phyloP scores from a whole-genome alignment of 1,140 invertebrate genomes.

The Pachypsylla venusta region DNA sequence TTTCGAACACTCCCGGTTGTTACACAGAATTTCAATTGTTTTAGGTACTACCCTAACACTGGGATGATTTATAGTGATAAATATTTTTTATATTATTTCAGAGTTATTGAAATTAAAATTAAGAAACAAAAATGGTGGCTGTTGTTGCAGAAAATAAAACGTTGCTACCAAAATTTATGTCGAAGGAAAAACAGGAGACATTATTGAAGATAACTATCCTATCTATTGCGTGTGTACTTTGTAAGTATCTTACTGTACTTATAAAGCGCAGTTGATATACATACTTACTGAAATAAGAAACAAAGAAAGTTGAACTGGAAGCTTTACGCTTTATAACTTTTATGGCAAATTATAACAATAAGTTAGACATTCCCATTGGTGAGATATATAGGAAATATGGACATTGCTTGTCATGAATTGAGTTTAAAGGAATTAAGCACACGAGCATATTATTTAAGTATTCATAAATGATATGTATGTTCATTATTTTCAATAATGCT shows the following conservation, averaged over 20 bases:
- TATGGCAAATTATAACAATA: neutral
- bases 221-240: constrained; percentile 78
- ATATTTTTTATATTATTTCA: neutral
- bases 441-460: too few relatives aligned
- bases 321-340: too few relatives aligned
- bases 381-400: neutral
- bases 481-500: too few relatives aligned
- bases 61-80: neutral
- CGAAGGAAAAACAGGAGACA: constrained; percentile 78
- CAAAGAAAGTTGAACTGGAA: too few relatives aligned
- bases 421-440: neutral
- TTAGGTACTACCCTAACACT: too few relatives aligned
- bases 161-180: constrained; percentile 20
- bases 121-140: constrained; percentile 2
- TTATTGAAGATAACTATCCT: constrained; percentile 82
- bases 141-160: neutral
- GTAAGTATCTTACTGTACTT: too few relatives aligned
- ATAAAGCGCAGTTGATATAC: too few relatives aligned
- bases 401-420: neutral
- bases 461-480: too few relatives aligned
- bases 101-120: neutral
- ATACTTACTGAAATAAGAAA: too few relatives aligned
- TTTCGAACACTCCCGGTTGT: neutral
- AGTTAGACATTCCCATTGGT: neutral
- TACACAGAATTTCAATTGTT: neutral